Evolutionary conservation across 2,113 vertebrate genomes (phyloP), one percentile per base, ranked within the genome.

Genomic region (Rousettus leschenaultii): DNA sequence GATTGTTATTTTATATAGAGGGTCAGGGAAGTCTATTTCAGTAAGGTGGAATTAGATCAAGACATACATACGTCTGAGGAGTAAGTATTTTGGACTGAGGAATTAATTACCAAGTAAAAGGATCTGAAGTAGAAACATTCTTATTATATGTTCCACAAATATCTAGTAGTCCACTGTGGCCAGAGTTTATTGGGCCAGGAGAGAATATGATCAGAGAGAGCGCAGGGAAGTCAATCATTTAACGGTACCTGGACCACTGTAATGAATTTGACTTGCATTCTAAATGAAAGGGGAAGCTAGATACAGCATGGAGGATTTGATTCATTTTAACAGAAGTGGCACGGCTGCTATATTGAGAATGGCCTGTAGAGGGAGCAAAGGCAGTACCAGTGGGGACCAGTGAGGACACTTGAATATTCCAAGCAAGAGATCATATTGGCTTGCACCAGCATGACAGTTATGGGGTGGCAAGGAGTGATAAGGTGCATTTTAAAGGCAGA

Each of bases 401-500:
- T 51, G 70, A n/a, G 43, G 26, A 74, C 7, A 70, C 24, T 7
- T 35, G 10, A 71, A 13, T 78, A 83, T 5, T 35, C 21, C 43
- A 84, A 93, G 15, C 22, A 53, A n/a, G 30, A 82, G 9, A 28
- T 30, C 51, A 51, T 28, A 2, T 90, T 57, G 38, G 9, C 40
- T 55, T 90, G 19, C 2, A 65, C 55, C 11, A 59, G 10, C 15
- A 22, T 63, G 18, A 53, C 28, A 86, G 19, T 51, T 63, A 48
- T 55, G 15, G 4, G 22, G 5, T 24, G 30, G 15, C 61, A 6
- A 82, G 43, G 40, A 77, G 6, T 40, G 61, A 33, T 18, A 70
- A 84, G n/a, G 70, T 75, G 5, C 22, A 70, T 83, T 94, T 86
- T 94, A 89, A 95, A 93, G 28, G n/a, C 7, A 93, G 53, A 84